Evolutionary conservation across 2,797 vertebrate genomes (phyloP).

Genomic region (Premnoplex brunnescens): DNA sequence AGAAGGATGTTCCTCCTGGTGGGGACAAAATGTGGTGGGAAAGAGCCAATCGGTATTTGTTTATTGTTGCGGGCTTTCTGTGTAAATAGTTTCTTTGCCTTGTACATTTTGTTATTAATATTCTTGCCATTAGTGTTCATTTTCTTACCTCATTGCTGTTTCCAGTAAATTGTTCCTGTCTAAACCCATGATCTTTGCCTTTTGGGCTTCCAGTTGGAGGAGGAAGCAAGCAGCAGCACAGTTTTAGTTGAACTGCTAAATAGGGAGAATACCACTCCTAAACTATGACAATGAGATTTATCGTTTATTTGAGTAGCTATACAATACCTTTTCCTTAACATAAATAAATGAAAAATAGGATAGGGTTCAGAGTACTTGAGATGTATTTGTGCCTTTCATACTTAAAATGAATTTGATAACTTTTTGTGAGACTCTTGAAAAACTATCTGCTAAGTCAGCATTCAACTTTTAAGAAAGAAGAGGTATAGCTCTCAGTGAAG

Average conservation of each 20-base stretch:
- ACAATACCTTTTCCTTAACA: neutral
- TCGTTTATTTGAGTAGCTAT: neutral
- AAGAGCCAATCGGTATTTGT: neutral
- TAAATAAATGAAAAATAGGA: neutral
- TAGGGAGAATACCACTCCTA: neutral
- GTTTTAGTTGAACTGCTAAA: neutral
- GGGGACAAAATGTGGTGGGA: neutral
- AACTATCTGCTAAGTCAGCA: neutral
- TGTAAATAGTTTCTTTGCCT: neutral
- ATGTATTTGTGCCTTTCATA: neutral
- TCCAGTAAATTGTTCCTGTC: neutral
- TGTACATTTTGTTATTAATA: neutral
- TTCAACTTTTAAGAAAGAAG: neutral
- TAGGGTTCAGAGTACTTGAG: neutral
- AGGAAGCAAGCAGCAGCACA: neutral
- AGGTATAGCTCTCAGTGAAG: neutral
- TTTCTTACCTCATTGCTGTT: neutral
- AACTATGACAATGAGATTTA: neutral
- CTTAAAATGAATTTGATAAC: neutral
- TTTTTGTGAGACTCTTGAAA: neutral
- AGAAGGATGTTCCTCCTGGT: accelerated
- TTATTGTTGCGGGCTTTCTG: neutral
- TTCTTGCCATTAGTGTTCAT: neutral
- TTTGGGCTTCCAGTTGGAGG: neutral
- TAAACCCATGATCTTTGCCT: too few relatives aligned